Conservation (phyloP, 2,113 vertebrate genomes). For the Cynoglossus semilaevis region DNA sequence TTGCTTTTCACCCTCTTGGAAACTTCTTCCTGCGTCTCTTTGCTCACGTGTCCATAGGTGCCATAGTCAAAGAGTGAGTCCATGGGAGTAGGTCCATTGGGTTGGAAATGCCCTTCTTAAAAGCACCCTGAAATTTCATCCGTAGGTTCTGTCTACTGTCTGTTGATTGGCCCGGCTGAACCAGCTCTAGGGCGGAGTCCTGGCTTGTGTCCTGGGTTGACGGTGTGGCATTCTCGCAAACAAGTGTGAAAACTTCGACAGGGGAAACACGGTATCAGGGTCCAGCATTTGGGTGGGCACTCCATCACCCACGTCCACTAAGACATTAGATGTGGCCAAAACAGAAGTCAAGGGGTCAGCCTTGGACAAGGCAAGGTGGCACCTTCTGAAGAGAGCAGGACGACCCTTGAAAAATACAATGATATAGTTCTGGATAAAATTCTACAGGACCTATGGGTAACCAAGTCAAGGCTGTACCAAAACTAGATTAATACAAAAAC, state of each 20-base stretch:
- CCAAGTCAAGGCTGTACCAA: too few species aligned
- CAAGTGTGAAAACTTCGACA: constrained; percentile 85
- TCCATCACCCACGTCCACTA: constrained; percentile 51
- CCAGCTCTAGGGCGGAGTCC: constrained; percentile 31
- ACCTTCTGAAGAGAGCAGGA: constrained; percentile 51
- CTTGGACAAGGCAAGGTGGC: constrained; percentile 75
- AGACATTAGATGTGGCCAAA: neutral
- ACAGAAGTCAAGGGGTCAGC: constrained; percentile 51
- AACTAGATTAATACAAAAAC: too few species aligned
- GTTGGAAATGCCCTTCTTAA: constrained; percentile 89
- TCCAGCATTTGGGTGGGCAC: constrained; percentile 64
- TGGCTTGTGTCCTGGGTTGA: constrained; percentile 48
- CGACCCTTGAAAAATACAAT: constrained; percentile 49
- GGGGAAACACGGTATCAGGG: constrained; percentile 75
- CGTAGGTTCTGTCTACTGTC: constrained; percentile 87
- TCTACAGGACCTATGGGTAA: too few species aligned
- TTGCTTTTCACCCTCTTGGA: constrained; percentile 77
- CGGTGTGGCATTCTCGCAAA: constrained; percentile 79
- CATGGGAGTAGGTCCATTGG: constrained; percentile 90
- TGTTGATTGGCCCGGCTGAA: constrained; percentile 23
- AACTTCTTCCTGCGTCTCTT: constrained; percentile 84
- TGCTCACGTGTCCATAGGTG: constrained; percentile 82
- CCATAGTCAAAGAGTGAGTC: constrained; percentile 96
- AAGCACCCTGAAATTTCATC: constrained; percentile 93
- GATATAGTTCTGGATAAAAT: neutral